Percentiles rank a stretch among this genome's conserved stretches.
These are phyloP conservation scores for Eulithis prunata DNA, from an alignment of 2,888 invertebrate genomes.

Conservation along the genomic window DNA sequence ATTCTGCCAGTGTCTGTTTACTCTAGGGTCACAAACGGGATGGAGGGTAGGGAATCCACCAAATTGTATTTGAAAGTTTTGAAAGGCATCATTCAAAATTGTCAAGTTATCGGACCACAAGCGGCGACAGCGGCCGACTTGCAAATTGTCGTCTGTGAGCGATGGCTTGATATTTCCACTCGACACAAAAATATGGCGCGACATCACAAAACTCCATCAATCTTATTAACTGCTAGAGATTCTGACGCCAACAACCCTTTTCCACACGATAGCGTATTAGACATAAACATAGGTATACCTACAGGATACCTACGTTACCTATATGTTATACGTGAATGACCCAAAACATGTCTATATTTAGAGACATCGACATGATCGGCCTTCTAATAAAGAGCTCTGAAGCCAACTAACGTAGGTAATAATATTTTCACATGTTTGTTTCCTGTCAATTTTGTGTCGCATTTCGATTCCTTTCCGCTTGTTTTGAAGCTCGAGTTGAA, in stretches of 20 bases:
- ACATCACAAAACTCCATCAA: conserved; percentile 46
- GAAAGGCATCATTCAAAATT: conserved; percentile 24
- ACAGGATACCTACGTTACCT: not conserved
- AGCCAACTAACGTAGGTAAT: not conserved
- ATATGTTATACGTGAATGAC: conserved; percentile 6
- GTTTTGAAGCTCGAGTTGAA: no score
- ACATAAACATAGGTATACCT: conserved; percentile 11
- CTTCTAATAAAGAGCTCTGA: not conserved
- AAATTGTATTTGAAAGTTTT: conserved; percentile 5
- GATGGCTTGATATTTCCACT: conserved; percentile 47
- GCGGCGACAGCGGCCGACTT: conserved; percentile 47
- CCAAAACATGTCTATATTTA: conserved; percentile 10
- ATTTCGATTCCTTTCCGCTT: no score
- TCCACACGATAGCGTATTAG: conserved; percentile 17
- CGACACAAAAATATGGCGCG: conserved; percentile 44
- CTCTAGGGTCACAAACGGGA: no score
- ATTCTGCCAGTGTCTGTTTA: no score
- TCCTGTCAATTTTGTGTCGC: no score
- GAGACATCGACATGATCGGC: not conserved
- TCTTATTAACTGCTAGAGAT: conserved; percentile 44
- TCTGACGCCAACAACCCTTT: conserved; percentile 27
- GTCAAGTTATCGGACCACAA: conserved; percentile 31
- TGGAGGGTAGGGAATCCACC: not conserved
- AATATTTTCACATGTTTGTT: no score
- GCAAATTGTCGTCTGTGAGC: conserved; percentile 55